phyloP scores from a whole-genome alignment of 2,888 invertebrate genomes.

The Luffia ferchaultella region DNA sequence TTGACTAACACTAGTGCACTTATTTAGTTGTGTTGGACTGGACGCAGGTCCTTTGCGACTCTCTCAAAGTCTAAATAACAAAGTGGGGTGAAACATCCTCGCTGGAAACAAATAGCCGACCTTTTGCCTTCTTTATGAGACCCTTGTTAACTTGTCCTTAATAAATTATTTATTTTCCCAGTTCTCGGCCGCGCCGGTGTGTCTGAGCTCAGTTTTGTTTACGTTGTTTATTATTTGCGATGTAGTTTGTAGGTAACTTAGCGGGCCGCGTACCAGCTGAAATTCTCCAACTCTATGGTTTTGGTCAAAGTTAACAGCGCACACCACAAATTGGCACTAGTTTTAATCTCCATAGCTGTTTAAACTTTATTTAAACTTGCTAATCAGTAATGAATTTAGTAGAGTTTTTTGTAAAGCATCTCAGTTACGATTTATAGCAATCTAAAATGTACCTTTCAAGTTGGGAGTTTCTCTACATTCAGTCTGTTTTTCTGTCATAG shows the following conservation, averaged over 20 bases:
- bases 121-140: constrained; percentile 65
- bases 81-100: constrained; percentile 51
- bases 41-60: constrained; percentile 7
- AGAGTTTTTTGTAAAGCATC: no score
- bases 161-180: constrained; percentile 60
- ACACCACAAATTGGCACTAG: no score
- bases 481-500: no score
- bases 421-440: no score
- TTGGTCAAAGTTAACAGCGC: no score
- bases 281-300: background rate
- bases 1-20: no score
- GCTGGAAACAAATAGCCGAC: constrained; percentile 61
- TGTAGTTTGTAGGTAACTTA: constrained; percentile 10
- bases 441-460: no score
- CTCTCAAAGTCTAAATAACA: constrained; percentile 52
- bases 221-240: constrained; percentile 47
- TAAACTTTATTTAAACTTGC: no score
- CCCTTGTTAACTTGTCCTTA: constrained; percentile 65
- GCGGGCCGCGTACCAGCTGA: background rate
- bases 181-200: constrained; percentile 22
- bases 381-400: no score
- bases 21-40: constrained; percentile 1
- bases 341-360: no score
- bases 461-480: no score
- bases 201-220: constrained; percentile 31